phyloP scores from a whole-genome alignment of 2,113 vertebrate species.

The Condylura cristata region DNA sequence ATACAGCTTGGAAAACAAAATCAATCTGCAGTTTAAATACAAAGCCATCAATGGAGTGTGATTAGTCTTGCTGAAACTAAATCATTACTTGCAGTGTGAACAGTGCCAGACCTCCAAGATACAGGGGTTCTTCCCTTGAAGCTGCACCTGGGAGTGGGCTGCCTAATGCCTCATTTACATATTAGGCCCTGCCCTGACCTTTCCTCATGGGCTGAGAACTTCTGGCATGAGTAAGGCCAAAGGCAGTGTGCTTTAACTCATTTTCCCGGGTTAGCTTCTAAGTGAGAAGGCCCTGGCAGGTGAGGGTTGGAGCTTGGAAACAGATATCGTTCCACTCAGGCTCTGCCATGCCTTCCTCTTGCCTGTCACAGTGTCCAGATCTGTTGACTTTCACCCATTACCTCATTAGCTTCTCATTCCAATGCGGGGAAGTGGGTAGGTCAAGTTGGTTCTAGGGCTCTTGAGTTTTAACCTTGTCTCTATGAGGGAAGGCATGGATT shows the following conservation, averaged over 20 bases:
- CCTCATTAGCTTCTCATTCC: neutral
- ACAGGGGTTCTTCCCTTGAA: neutral
- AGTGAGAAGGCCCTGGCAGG: neutral
- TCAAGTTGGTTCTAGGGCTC: neutral
- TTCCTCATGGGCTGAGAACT: slow-evolving; percentile 9
- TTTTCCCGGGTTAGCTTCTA: neutral
- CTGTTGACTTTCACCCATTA: neutral
- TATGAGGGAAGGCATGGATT: neutral
- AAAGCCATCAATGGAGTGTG: neutral
- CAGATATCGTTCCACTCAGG: neutral
- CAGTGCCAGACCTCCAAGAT: neutral
- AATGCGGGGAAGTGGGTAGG: slow-evolving; percentile 18
- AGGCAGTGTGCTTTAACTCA: neutral
- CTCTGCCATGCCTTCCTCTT: neutral
- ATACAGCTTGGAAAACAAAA: neutral
- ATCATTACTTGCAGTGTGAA: neutral
- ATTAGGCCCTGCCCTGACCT: neutral
- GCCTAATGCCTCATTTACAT: neutral
- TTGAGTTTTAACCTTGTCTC: neutral
- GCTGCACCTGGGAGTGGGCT: neutral
- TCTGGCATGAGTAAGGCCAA: neutral
- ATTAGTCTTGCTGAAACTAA: neutral
- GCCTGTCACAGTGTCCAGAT: neutral
- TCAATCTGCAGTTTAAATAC: neutral
- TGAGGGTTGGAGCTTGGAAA: neutral